Base-by-base conservation (phyloP, 2,888 invertebrate species). In the Dyspetes luteomarginatus region DNA sequence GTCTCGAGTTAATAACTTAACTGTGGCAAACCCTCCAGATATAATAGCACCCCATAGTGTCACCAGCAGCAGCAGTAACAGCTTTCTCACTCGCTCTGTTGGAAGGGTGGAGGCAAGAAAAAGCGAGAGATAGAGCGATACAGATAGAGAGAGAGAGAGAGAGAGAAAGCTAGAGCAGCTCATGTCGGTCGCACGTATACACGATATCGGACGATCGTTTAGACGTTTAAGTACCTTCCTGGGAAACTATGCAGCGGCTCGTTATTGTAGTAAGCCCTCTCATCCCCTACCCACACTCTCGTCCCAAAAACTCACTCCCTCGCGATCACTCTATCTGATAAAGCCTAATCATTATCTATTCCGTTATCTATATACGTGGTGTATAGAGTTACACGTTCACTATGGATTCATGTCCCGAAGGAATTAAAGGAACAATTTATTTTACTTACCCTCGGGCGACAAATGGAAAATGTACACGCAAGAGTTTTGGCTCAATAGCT, bases 141-240 rank as follows among this genome's bases (percentile, higher is more conserved):
- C 36, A 36, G 36, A 36, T 26, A 26, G 19, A 45, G 28, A 41
- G 76, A 28, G 64, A 24, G 52, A 48, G 68, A 41, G 55, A 45
- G 68, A 41, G 62, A 45, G 52, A 58, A n/a, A n/a, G n/a, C n/a
- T n/a, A 71, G 36, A 12, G 36, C 22, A 60, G 69, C 62, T 76
- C 72, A 69, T 58, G 69, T 74, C 77, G 64, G 65, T 22, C 58
- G 56, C 81, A 81, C 81, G 81, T 81, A 78, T 74, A 73, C 69
- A 76, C 71, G 75, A 76, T 84, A 84, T 84, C 83, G 78, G 74
- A 84, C 80, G 78, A 84, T 84, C 83, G 76, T 82, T 84, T 71
- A 77, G 83, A 78, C 72, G 58, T 78, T 82, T 75, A 81, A 84
- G 82, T 79, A 82, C 82, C 78, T 82, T 72, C 62, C 76, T n/a